Percentiles rank a stretch among this genome's conserved stretches.
Evolutionary conservation across 2,888 invertebrate genomes (phyloP).

Genomic region (Stenchaetothrips biformis): DNA sequence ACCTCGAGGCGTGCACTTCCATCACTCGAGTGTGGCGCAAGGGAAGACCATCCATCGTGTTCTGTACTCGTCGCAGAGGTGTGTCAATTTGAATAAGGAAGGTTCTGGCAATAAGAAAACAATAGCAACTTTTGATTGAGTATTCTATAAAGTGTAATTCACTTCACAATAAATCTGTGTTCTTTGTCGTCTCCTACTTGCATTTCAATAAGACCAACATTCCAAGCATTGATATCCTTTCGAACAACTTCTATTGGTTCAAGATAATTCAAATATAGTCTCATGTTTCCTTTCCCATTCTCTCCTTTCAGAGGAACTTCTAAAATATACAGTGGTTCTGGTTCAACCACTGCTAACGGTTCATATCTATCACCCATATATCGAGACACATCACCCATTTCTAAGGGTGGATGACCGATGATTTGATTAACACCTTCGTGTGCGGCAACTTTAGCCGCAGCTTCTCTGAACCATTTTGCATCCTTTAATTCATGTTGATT

Average conservation of each 20-base stretch:
- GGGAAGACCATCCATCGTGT: neutral
- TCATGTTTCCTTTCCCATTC: neutral
- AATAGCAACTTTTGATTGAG: neutral
- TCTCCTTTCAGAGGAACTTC: neutral
- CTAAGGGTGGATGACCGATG: neutral
- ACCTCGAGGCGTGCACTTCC: too few relatives aligned
- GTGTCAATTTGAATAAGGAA: neutral
- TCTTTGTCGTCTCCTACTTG: neutral
- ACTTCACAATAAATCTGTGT: neutral
- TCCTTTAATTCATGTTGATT: neutral
- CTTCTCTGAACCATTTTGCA: neutral
- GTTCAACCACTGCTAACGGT: neutral
- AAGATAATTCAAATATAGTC: conserved; percentile 1
- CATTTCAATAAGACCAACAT: neutral
- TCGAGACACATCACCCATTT: neutral
- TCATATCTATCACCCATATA: neutral
- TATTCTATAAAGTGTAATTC: neutral
- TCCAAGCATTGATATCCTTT: neutral
- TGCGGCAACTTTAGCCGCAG: neutral
- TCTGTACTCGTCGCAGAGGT: neutral
- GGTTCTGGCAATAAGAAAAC: neutral
- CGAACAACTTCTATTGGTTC: neutral
- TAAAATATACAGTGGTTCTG: neutral
- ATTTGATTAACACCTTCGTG: neutral
- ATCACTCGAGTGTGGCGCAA: neutral